Base-by-base conservation (phyloP, 2,888 invertebrate species). In the Pheosia tremula region DNA sequence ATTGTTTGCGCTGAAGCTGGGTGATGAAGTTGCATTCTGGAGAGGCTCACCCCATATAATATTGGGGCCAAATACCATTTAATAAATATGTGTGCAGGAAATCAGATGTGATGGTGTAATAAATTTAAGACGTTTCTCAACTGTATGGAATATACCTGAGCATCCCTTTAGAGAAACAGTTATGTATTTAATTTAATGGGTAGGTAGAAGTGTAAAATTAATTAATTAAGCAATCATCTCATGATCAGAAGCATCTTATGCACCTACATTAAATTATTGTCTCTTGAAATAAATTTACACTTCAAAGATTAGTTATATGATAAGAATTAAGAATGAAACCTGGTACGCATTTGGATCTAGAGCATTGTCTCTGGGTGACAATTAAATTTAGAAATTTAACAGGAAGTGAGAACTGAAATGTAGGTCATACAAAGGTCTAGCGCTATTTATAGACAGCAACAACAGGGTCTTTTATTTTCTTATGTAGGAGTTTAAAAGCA, bases 351-450 rank as follows among this genome's bases (percentile, higher is more conserved):
- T 71, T 59, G 60, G 74, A 86, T 85, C 69, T 82, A 80, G 86
- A 81, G 65, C 84, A 85, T 78, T 83, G 80, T 84, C 83, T 83
- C 79, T 79, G 72, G 77, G 82, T 83, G 85, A 84, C 80, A 85
- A 80, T 82, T 87, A 87, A 83, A 87, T 83, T 83, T 89, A 90
- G 88, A 85, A 80, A 80, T 85, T 74, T 75, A 84, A 81, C 81
- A 89, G 88, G 89, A 90, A 89, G 86, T 84, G 79, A 69, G 69
- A 74, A 80, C 72, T 69, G 73, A 82, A 82, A 89, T 85, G 72
- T 91, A 87, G 90, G 90, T 87, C 90, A 87, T 69, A 63, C 75
- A 87, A 87, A 89, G 89, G 87, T 90, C 86, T 87, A 72, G 56
- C 47, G 62, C 74, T 89, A 89, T 83, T 81, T 78, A 72, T 85